phyloP scores from a whole-genome alignment of 2,113 vertebrate species.

The Ceuthmochares aereus region DNA sequence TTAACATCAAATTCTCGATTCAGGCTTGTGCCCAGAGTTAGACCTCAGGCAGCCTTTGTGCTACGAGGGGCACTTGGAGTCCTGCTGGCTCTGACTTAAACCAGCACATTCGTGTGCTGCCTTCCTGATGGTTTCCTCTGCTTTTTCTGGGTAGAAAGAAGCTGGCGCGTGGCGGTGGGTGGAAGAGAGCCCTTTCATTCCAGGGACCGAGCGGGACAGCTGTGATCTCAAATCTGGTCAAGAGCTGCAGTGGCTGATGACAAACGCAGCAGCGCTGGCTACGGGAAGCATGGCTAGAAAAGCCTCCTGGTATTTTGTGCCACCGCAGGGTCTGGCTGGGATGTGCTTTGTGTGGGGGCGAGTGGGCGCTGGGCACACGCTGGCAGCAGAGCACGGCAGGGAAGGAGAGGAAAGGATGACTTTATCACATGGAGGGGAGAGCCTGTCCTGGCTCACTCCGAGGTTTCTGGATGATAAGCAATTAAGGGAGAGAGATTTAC shows the following conservation, averaged over 20 bases:
- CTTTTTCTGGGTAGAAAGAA: background rate
- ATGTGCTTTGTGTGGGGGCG: rapidly evolving
- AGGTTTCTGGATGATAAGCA: conserved; percentile 33
- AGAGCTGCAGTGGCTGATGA: background rate
- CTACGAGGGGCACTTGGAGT: rapidly evolving
- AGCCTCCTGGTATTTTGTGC: background rate
- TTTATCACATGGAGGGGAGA: background rate
- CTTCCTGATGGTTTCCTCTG: background rate
- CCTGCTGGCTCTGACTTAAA: background rate
- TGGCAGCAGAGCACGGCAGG: background rate
- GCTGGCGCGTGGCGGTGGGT: background rate
- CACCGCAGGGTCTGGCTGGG: rapidly evolving
- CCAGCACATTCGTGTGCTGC: rapidly evolving
- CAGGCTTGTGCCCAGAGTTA: rapidly evolving
- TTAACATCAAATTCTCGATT: rapidly evolving
- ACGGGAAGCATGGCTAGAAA: background rate
- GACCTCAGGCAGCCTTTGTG: background rate
- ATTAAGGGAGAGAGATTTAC: conserved; percentile 34
- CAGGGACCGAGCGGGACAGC: background rate
- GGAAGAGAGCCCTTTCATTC: rapidly evolving
- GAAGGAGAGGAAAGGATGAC: background rate
- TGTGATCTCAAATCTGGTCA: rapidly evolving
- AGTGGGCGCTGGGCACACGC: rapidly evolving
- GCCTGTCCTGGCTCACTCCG: background rate
- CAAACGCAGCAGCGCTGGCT: background rate